Conservation (phyloP, 1,140 invertebrate genomes). For the Galendromus occidentalis region DNA sequence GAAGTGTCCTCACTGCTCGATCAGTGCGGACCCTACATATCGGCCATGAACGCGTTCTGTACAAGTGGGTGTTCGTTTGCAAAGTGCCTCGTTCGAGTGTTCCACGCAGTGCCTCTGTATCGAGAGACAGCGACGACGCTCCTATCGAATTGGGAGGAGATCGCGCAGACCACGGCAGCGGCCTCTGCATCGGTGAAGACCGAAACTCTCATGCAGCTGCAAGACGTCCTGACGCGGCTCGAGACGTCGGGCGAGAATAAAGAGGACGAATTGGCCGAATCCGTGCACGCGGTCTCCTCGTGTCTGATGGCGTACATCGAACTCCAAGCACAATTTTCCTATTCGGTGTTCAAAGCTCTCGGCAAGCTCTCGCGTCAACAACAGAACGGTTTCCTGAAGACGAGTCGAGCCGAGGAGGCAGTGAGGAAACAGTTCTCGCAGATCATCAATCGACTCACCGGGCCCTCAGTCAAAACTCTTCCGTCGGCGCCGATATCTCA, state of each 20-base stretch:
- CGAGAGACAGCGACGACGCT: not conserved
- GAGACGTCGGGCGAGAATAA: conserved; percentile 11
- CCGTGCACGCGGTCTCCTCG: conserved; percentile 16
- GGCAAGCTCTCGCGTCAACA: conserved; percentile 18
- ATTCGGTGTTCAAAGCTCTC: conserved; percentile 17
- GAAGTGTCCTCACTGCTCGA: conserved; percentile 8
- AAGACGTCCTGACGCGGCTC: conserved; percentile 18
- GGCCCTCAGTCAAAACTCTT: not conserved
- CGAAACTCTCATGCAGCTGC: conserved; percentile 19
- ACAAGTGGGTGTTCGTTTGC: not conserved
- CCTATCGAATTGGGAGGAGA: conserved; percentile 16
- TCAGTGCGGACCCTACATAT: not conserved
- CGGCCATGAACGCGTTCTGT: conserved; percentile 1
- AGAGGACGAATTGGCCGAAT: not conserved
- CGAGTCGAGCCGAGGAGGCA: conserved; percentile 14
- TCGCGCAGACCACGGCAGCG: conserved; percentile 18
- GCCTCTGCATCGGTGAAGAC: conserved; percentile 20
- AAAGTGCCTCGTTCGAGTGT: conserved; percentile 5
- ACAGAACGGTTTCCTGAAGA: conserved; percentile 14
- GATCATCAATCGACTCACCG: conserved; percentile 1
- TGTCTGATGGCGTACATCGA: conserved; percentile 19
- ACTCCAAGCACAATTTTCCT: conserved; percentile 19
- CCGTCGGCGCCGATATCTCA: not conserved
- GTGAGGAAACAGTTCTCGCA: not conserved
- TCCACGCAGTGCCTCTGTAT: conserved; percentile 1